These are phyloP conservation scores for Anarhynchus alexandrinus DNA, from an alignment of 2,113 vertebrate species.

Conservation along the genomic window DNA sequence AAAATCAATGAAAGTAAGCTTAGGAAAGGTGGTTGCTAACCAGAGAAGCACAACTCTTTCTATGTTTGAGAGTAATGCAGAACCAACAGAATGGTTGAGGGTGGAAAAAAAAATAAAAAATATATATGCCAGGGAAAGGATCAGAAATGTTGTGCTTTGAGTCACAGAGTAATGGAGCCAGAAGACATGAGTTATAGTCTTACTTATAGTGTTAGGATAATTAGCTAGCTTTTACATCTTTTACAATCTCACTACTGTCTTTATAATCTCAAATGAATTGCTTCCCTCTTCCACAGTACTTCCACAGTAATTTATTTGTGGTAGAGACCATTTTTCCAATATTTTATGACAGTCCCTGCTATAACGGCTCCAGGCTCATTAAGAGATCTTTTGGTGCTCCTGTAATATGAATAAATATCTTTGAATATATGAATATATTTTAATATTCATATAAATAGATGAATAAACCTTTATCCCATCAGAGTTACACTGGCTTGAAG, in stretches of 20 bases:
- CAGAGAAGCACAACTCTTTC: neutral
- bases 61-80: neutral
- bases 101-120: neutral
- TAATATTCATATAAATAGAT: neutral
- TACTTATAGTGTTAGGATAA: neutral
- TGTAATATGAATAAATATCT: neutral
- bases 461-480: neutral
- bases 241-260: neutral
- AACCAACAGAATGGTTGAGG: neutral
- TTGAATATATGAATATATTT: slow-evolving; percentile 1
- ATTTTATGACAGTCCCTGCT: neutral
- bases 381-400: neutral
- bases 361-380: neutral
- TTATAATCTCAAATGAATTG: neutral
- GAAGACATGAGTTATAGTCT: neutral
- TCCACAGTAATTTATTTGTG: neutral
- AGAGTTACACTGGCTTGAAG: neutral
- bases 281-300: neutral
- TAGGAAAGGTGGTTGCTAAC: neutral
- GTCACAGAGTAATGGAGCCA: neutral
- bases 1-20: neutral
- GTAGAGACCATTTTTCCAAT: neutral
- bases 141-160: neutral
- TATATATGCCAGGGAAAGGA: neutral
- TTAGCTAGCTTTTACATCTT: neutral